Conservation (phyloP, 2,113 vertebrate species). For the Merops nubicus region DNA sequence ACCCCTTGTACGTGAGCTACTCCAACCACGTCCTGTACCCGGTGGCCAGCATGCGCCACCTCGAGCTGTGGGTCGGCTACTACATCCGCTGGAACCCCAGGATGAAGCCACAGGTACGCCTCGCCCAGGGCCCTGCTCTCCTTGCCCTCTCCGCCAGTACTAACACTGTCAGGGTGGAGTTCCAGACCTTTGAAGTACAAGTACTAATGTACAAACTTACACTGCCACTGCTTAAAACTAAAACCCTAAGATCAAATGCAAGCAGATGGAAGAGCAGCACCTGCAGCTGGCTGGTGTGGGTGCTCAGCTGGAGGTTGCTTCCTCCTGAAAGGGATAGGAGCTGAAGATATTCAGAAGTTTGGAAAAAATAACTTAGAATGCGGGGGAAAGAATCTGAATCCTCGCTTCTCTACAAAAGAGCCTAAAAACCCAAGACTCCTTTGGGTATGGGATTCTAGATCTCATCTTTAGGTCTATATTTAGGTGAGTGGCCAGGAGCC, state of each 20-base stretch:
- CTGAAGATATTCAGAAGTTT: neutral
- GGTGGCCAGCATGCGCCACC: slow-evolving; percentile 93
- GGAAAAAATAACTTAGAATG: neutral
- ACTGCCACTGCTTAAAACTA: neutral
- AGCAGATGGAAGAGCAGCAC: neutral
- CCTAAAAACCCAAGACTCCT: neutral
- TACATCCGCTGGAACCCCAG: slow-evolving; percentile 98
- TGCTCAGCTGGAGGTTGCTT: neutral
- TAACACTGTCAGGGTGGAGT: rapidly evolving
- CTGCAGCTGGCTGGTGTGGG: neutral
- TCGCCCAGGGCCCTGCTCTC: neutral
- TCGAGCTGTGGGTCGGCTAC: slow-evolving; percentile 97
- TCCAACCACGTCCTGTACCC: slow-evolving; percentile 94
- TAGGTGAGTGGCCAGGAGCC: neutral
- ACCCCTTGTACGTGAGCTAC: slow-evolving; percentile 94
- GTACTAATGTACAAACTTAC: rapidly evolving
- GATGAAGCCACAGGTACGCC: slow-evolving; percentile 89
- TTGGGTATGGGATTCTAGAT: neutral
- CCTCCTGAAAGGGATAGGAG: neutral
- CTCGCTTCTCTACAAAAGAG: neutral
- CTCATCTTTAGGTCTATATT: neutral
- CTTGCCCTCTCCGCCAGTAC: neutral
- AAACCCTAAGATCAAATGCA: neutral
- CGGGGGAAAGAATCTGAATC: neutral
- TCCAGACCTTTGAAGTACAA: neutral